Base-by-base conservation (phyloP, 2,888 invertebrate genomes). In the Anthrax anthrax region DNA sequence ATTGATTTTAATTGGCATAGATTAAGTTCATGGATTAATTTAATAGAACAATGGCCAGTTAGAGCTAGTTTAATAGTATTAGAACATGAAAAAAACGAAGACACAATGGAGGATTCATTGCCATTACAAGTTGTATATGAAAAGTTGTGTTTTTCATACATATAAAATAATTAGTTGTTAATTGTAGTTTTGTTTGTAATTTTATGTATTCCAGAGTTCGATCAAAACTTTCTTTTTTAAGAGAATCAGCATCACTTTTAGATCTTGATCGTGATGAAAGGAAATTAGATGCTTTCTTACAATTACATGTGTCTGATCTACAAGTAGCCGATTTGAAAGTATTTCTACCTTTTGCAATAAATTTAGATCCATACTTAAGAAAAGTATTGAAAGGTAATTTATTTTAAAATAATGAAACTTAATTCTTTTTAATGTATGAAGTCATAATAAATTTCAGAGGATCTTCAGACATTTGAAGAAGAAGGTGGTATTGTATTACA, bases 1-100 rank as follows among this genome's bases (percentile, higher is more conserved):
- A 89, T 98, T 56, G 97, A 98, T 65, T 98, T 98, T 72, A 94
- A 91, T 70, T 98, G 97, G 97, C 91, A 95, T 70, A 86, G 92
- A 57, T 75, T 98, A 57, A 95, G 95, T 51, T 89, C 91, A 48
- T 97, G 97, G 97, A 88, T 97, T 55, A 96, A 97, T 69, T 80
- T 98, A 47, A 94, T 96, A 0, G 98, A 98, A 64, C 97, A 97
- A 65, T 98, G 97, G 97, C 97, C 97, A 0, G 88, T 94, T 69
- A 76, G 96, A 46, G 89, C 95, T 23, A 95, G 96, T 14, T 96
- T 96, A 95, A 84, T 98, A 59, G 92, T 97, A 52, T 80, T 94
- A 58, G 86, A 91, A 65, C 91, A 87, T 63, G 95, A 96, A 65
- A 78, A 85, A 47, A 82, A 80, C 56, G 92, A 95, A 63, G 88